Evolutionary conservation across 2,113 vertebrate species (phyloP).

Genomic region (Upupa epops): DNA sequence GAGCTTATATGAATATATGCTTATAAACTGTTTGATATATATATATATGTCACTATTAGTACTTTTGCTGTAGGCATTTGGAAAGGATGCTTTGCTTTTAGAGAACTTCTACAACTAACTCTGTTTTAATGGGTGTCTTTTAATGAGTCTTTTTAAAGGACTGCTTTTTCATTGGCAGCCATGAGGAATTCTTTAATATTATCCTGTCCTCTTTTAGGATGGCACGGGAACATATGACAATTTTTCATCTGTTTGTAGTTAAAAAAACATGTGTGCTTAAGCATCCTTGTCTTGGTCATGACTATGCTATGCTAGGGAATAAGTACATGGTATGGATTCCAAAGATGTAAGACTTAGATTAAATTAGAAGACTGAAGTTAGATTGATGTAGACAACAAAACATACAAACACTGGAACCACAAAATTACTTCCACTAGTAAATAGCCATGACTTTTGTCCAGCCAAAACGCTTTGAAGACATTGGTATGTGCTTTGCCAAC

Average conservation of each 20-base stretch:
- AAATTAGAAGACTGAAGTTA: neutral
- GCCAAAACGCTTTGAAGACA: neutral
- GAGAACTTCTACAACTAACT: neutral
- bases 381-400: neutral
- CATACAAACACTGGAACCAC: neutral
- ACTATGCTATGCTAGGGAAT: neutral
- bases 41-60: neutral
- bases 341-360: neutral
- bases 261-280: neutral
- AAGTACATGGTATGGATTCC: neutral
- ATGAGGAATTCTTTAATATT: neutral
- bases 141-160: neutral
- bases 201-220: neutral
- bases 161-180: neutral
- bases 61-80: neutral
- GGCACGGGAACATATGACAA: neutral
- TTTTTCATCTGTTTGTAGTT: neutral
- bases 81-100: neutral
- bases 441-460: neutral
- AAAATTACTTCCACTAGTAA: neutral
- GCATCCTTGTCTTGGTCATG: neutral
- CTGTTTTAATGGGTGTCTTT: neutral
- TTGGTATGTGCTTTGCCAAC: neutral
- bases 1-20: neutral
- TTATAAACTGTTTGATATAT: neutral